A percentile compares a stretch with the other conserved stretches of the same genome.
Evolutionary conservation across 2,888 invertebrate genomes (phyloP).

Genomic region (Gymnosoma rotundatum): DNA sequence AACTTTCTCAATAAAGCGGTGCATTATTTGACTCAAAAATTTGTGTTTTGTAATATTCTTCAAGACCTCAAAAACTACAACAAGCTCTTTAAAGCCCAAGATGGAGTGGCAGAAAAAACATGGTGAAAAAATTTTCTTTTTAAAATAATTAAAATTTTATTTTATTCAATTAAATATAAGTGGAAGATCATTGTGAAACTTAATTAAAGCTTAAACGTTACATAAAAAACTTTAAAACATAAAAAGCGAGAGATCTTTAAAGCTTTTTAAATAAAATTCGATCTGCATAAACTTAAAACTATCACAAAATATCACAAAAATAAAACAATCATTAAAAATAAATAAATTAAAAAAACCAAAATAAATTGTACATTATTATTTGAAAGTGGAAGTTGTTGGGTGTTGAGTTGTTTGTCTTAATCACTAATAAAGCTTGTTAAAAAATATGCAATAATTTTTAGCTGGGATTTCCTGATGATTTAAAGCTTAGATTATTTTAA

Average conservation of each 20-base stretch:
- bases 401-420: conserved; percentile 48
- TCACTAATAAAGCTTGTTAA: conserved; percentile 72
- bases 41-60: too few relatives aligned
- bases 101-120: too few relatives aligned
- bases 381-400: conserved; percentile 27
- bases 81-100: too few relatives aligned
- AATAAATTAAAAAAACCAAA: conserved; percentile 36
- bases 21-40: too few relatives aligned
- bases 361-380: conserved; percentile 59
- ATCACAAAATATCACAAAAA: conserved; percentile 78
- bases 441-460: conserved; percentile 31
- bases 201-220: conserved; percentile 40
- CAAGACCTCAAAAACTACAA: too few relatives aligned
- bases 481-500: conserved; percentile 9
- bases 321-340: conserved; percentile 71
- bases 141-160: not conserved
- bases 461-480: conserved; percentile 35
- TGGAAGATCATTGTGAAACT: conserved; percentile 60
- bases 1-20: too few relatives aligned
- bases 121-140: too few relatives aligned
- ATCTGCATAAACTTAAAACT: conserved; percentile 76
- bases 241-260: conserved; percentile 73
- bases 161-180: conserved; percentile 14
- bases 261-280: conserved; percentile 44
- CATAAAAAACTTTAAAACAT: conserved; percentile 37